These are phyloP conservation scores for Cyanoderma ruficeps DNA, from an alignment of 2,113 vertebrate genomes.

Conservation along the genomic window DNA sequence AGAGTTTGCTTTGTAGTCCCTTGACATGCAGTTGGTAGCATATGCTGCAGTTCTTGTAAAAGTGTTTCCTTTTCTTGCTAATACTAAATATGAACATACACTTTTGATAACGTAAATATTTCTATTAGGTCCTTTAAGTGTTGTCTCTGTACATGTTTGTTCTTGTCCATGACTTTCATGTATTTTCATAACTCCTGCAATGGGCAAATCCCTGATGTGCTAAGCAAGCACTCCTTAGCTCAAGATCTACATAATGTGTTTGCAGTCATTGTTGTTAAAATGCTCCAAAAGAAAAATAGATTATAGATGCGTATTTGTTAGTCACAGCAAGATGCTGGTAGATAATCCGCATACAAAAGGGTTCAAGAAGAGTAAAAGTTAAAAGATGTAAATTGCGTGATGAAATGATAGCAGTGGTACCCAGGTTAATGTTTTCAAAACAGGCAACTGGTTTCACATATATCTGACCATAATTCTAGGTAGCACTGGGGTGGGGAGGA, in stretches of 20 bases:
- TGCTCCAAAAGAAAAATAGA: background rate
- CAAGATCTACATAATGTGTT: background rate
- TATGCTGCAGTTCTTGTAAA: background rate
- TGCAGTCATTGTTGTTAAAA: background rate
- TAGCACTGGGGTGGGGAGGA: background rate
- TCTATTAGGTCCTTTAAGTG: background rate
- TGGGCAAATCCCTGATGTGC: background rate
- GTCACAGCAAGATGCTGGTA: background rate
- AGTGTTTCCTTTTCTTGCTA: background rate
- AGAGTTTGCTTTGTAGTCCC: background rate
- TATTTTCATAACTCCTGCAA: background rate
- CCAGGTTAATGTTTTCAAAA: background rate
- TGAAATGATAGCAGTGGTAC: background rate
- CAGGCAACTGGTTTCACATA: background rate
- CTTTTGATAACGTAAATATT: background rate
- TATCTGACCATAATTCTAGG: background rate
- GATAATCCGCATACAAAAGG: background rate
- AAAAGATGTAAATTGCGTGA: background rate
- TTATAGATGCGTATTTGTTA: background rate
- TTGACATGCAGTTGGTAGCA: background rate
- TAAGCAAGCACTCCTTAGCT: background rate
- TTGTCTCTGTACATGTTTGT: background rate
- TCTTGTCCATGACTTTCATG: rapidly evolving
- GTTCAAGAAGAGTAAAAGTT: background rate
- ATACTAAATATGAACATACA: background rate